Conservation (phyloP, 2,113 vertebrate genomes). For the Poecile atricapillus region DNA sequence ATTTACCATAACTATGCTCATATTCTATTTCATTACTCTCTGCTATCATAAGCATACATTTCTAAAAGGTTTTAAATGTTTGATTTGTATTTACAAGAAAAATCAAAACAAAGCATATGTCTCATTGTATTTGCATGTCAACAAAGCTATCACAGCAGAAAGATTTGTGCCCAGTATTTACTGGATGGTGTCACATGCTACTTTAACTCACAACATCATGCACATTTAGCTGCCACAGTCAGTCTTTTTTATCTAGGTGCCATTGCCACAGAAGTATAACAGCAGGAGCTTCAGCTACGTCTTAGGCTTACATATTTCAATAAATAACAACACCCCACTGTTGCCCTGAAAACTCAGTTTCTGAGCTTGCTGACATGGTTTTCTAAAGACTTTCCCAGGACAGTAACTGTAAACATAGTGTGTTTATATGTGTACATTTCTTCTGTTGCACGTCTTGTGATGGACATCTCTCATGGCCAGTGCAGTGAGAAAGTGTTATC, state of each 20-base stretch:
- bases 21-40: conserved; percentile 45
- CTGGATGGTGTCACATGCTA: conserved; percentile 14
- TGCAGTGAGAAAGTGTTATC: too few species aligned
- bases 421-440: too few species aligned
- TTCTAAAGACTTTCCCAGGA: too few species aligned
- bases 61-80: conserved; percentile 42
- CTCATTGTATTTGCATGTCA: conserved; percentile 42
- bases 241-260: conserved; percentile 29
- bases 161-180: conserved; percentile 51
- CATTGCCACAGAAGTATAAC: background rate
- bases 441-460: too few species aligned
- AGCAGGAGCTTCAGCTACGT: conserved; percentile 6
- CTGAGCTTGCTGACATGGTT: too few species aligned
- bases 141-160: conserved; percentile 21
- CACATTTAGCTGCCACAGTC: conserved; percentile 39
- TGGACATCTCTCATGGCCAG: too few species aligned
- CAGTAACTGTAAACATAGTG: too few species aligned
- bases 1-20: conserved; percentile 42
- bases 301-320: background rate
- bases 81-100: conserved; percentile 49
- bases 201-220: conserved; percentile 32
- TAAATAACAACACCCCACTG: background rate
- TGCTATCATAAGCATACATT: conserved; percentile 20
- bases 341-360: too few species aligned
- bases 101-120: conserved; percentile 46